These are phyloP conservation scores for Myodes glareolus DNA, from an alignment of 2,113 vertebrate genomes.

Conservation along the genomic window DNA sequence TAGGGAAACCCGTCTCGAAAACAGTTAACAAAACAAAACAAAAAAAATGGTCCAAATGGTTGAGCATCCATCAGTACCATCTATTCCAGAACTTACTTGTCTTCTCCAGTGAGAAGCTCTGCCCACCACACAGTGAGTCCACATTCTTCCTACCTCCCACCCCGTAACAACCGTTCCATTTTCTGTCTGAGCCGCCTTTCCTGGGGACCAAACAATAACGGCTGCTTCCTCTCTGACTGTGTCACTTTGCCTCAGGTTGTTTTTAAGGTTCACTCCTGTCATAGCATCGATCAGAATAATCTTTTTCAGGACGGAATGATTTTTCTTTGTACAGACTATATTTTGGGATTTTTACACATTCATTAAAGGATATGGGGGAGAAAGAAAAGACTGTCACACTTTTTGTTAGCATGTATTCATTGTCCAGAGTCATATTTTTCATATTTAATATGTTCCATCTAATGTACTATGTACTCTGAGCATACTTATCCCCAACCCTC, in stretches of 20 bases:
- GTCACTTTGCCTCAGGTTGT: not conserved
- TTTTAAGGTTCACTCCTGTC: not conserved
- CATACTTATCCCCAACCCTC: not conserved
- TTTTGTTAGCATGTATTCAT: not conserved
- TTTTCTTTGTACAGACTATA: not conserved
- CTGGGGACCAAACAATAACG: not conserved
- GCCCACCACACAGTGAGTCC: not conserved
- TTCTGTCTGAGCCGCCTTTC: not conserved
- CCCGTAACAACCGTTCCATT: not conserved
- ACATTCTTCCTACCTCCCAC: not conserved
- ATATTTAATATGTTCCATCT: not conserved
- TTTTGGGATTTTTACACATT: not conserved
- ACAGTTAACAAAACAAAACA: no score
- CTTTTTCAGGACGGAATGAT: not conserved
- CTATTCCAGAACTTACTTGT: not conserved
- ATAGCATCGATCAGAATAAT: not conserved
- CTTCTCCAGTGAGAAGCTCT: constrained; percentile 9
- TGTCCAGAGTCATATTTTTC: not conserved
- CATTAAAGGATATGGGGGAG: not conserved
- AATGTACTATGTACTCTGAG: not conserved
- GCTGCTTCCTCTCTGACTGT: not conserved
- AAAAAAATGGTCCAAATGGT: not conserved
- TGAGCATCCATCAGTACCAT: not conserved
- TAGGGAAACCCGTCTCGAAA: not conserved
- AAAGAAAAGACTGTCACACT: not conserved